Percentiles rank a stretch among this genome's conserved stretches.
These are phyloP conservation scores for Stramonita haemastoma DNA, from an alignment of 2,888 invertebrate species.

Conservation along the genomic window DNA sequence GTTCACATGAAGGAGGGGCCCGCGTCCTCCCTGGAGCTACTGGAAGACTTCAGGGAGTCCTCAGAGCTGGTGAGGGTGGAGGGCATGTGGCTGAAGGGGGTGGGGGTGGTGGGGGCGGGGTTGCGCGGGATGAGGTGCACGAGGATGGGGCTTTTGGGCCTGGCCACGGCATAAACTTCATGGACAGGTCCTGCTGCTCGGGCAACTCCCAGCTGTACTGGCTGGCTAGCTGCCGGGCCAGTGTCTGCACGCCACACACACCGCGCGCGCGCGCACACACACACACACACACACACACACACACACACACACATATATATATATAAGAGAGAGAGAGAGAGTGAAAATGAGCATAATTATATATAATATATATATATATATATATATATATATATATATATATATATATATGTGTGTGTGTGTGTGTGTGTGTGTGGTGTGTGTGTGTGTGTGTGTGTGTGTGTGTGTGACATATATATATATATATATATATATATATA, in stretches of 20 bases:
- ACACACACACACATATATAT: no score
- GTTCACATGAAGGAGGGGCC: background rate
- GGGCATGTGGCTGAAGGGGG: background rate
- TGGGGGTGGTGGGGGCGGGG: background rate
- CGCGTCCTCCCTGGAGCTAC: background rate
- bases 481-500: no score
- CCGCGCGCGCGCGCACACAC: no score
- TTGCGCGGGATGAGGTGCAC: background rate
- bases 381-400: no score
- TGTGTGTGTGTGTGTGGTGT: no score
- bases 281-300: no score
- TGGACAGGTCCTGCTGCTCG: constrained; percentile 57
- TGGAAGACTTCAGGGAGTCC: background rate
- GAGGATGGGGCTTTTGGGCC: constrained; percentile 56
- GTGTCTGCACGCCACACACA: constrained; percentile 51
- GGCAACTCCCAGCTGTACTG: constrained; percentile 50
- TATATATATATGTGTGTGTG: no score
- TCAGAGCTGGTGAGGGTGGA: background rate
- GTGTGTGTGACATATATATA: no score
- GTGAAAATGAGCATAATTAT: no score
- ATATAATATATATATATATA: no score
- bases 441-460: no score
- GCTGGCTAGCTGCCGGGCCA: constrained; percentile 49
- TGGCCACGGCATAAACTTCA: constrained; percentile 66
- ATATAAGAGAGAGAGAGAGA: no score